Percentiles rank a stretch among this genome's conserved stretches.
Evolutionary conservation across 2,113 vertebrate species (phyloP).

Genomic region (Acinonyx jubatus): DNA sequence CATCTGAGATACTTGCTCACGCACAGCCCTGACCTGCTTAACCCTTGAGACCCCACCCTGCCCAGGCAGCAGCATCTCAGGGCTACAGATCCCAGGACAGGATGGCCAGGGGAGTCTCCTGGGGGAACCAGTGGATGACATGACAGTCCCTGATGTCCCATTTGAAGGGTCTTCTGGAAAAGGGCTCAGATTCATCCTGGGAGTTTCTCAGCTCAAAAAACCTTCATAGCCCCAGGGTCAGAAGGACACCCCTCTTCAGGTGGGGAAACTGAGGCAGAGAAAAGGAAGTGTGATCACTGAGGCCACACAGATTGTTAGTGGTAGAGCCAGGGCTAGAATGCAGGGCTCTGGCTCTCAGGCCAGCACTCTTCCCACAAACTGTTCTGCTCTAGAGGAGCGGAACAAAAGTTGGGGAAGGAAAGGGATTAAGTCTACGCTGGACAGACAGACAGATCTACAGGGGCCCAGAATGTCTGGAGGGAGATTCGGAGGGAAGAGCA

Average conservation of each 20-base stretch:
- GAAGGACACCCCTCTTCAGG: neutral
- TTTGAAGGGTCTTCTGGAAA: neutral
- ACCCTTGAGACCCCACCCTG: slow-evolving; percentile 52
- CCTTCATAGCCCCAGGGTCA: neutral
- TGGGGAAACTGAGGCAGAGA: neutral
- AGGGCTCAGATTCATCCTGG: neutral
- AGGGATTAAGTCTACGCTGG: neutral
- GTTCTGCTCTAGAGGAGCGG: neutral
- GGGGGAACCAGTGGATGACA: neutral
- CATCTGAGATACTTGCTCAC: slow-evolving; percentile 60
- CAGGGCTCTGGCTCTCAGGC: neutral
- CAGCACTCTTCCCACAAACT: neutral
- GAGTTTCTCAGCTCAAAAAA: neutral
- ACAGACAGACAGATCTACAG: neutral
- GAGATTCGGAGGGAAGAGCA: fast-evolving
- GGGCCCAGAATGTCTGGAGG: neutral
- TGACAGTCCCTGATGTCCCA: neutral
- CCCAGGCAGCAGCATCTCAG: neutral
- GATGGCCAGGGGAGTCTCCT: neutral
- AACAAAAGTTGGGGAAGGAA: neutral
- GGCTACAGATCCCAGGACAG: neutral
- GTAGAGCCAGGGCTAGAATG: neutral
- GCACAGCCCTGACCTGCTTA: slow-evolving; percentile 34
- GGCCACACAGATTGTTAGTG: neutral
- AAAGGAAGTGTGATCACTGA: neutral